Base-by-base conservation (phyloP, 2,888 invertebrate species). In the Pterostichus madidus region DNA sequence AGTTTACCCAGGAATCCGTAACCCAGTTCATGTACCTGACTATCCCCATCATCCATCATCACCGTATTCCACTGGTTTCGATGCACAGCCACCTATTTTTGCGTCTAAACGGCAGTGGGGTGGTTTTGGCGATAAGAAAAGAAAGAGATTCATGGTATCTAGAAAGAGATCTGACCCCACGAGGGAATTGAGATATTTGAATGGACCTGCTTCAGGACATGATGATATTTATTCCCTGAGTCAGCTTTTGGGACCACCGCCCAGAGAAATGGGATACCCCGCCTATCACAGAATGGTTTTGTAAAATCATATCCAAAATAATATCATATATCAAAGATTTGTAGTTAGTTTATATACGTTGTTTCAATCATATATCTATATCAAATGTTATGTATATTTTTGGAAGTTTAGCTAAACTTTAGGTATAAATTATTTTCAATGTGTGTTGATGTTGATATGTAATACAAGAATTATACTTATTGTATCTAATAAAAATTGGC, bases 221-320 rank as follows among this genome's bases (percentile, higher is more conserved):
- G 93, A 93, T 84, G 93, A 93, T 86, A 91, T 92, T 68, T 93
- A 93, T 88, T 92, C 92, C 0, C 89, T 93, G 75, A 92, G 93
- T 6, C 93, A 93, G 86, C 89, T 93, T 64, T 89, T 93, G 80
- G 91, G 91, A 59, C 84, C 84, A 17, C 87, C 88, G 61, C 89
- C 89, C 76, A 91, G 90, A 87, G 93, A 92, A 84, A 91, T 92
- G 84, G 92, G 92, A 83, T 90, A 92, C 76, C 93, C 93, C 64
- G 89, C 93, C 4, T 92, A 92, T 87, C 93, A 92, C 88, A 92
- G 93, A 88, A 90, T 93, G 89, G 91, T 93, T 88, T 91, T 93
- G 87, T 93, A 93, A 92, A 52, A 24, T 77, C 64, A 83, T 83
- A 83, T 82, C 82, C 24, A 13, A 35, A 24, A 35, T 24, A 76